Evolutionary conservation across 1,140 invertebrate species (phyloP).

Genomic region (Pentalonia nigronervosa): DNA sequence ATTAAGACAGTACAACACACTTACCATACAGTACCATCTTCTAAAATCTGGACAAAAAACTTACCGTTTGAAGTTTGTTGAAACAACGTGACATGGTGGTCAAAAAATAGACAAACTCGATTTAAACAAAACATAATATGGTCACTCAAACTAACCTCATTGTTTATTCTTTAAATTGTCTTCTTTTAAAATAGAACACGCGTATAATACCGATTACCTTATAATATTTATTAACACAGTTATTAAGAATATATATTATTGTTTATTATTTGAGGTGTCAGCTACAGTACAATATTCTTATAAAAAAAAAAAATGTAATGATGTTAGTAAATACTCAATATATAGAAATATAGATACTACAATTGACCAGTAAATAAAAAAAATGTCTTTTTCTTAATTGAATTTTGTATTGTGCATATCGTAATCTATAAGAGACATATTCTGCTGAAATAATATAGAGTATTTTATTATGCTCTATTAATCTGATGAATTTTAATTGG

Average conservation of each 20-base stretch:
- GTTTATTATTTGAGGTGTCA: not conserved
- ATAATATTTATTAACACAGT: too few species aligned
- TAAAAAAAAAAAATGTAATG: too few species aligned
- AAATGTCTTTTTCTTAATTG: not conserved
- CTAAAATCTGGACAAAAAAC: too few species aligned
- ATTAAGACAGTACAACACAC: too few species aligned
- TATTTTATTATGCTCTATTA: not conserved
- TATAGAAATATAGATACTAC: not conserved
- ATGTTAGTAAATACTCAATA: too few species aligned
- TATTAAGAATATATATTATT: not conserved
- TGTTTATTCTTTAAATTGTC: too few species aligned
- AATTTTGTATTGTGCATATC: not conserved
- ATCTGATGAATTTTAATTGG: constrained; percentile 43
- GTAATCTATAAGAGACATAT: not conserved
- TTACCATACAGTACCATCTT: too few species aligned
- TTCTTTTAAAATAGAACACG: too few species aligned
- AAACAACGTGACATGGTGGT: not conserved
- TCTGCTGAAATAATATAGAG: not conserved
- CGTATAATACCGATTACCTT: too few species aligned
- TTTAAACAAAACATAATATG: not conserved
- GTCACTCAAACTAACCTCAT: too few species aligned
- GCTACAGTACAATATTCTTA: not conserved
- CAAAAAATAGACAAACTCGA: not conserved
- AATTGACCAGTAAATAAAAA: not conserved
- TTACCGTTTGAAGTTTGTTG: not conserved